Evolutionary conservation across 1,140 invertebrate genomes (phyloP).

Genomic region (Nebria ingens): DNA sequence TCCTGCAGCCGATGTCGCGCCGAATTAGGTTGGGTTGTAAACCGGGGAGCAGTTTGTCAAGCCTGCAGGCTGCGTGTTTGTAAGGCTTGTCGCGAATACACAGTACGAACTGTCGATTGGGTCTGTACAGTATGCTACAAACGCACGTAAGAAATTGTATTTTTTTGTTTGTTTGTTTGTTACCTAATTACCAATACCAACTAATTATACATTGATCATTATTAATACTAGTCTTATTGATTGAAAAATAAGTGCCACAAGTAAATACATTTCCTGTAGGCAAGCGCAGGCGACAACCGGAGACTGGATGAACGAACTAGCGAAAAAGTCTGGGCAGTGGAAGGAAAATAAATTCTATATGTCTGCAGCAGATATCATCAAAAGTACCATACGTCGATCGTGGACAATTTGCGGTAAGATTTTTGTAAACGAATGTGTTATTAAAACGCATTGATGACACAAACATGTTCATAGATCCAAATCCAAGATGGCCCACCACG

Average conservation of each 20-base stretch:
- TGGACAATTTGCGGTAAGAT: constrained; percentile 61
- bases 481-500: constrained; percentile 41
- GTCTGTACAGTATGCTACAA: constrained; percentile 64
- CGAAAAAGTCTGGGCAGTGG: constrained; percentile 34
- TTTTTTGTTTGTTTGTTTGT: too few species aligned
- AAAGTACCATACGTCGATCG: constrained; percentile 52
- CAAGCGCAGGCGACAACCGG: constrained; percentile 57
- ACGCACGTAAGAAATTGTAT: constrained; percentile 68
- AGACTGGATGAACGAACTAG: constrained; percentile 60
- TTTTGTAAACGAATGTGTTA: too few species aligned
- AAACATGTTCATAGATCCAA: constrained; percentile 34
- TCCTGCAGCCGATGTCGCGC: constrained; percentile 57
- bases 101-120: constrained; percentile 51
- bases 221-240: too few species aligned
- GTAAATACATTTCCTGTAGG: constrained; percentile 37
- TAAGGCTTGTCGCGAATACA: constrained; percentile 59
- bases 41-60: constrained; percentile 58
- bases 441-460: background rate
- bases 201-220: too few species aligned
- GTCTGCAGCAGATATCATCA: constrained; percentile 52
- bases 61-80: constrained; percentile 60
- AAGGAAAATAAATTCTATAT: constrained; percentile 40
- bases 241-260: too few species aligned
- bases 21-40: constrained; percentile 62
- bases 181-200: too few species aligned